These are phyloP conservation scores for Sinodicranocentrus sp. DNA, from an alignment of 2,888 invertebrate species.

Conservation along the genomic window DNA sequence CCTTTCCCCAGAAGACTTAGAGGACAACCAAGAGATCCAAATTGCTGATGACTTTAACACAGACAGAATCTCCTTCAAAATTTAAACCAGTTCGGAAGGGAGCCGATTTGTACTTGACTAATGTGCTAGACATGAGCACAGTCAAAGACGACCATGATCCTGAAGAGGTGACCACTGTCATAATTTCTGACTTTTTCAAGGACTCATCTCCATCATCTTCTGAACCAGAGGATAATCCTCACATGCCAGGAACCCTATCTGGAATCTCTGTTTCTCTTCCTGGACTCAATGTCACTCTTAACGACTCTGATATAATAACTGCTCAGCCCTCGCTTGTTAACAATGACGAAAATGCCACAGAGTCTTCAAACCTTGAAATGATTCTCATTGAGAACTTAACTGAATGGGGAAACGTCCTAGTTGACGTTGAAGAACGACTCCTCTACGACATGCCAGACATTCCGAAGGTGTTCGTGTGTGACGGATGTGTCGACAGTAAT, in stretches of 20 bases:
- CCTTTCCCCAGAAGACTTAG: constrained; percentile 21
- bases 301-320: too few relatives aligned
- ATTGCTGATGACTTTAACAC: neutral
- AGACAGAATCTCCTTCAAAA: neutral
- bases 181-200: constrained; percentile 14
- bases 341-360: too few relatives aligned
- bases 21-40: constrained; percentile 1
- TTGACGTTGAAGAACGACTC: neutral
- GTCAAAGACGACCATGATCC: neutral
- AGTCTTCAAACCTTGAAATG: too few relatives aligned
- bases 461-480: neutral
- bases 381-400: too few relatives aligned
- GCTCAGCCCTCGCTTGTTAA: too few relatives aligned
- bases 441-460: neutral
- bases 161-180: neutral
- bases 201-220: too few relatives aligned
- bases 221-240: too few relatives aligned
- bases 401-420: neutral
- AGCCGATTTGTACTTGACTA: neutral
- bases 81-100: neutral
- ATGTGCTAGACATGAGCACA: neutral
- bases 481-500: too few relatives aligned
- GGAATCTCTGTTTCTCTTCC: constrained; percentile 5
- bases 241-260: neutral
- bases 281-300: constrained; percentile 14